Conservation (phyloP, 1,140 invertebrate species). For the Chironomus striatipennis region DNA sequence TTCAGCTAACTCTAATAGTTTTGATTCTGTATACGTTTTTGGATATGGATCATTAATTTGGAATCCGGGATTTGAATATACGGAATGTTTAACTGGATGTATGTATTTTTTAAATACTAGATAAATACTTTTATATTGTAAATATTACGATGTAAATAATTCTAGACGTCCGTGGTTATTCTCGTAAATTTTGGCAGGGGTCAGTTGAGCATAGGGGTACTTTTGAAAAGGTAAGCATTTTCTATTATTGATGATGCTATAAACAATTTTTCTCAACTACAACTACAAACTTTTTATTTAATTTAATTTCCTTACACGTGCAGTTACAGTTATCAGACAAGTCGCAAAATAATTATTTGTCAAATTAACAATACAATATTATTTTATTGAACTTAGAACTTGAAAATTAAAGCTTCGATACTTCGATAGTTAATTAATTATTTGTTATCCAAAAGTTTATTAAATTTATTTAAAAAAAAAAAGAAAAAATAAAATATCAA, state of each 20-base stretch:
- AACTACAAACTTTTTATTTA: too few relatives aligned
- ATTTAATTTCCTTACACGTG: background rate
- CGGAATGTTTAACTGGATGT: constrained; percentile 59
- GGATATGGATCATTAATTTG: constrained; percentile 74
- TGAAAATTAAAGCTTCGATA: too few relatives aligned
- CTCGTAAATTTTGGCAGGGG: constrained; percentile 78
- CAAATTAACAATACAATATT: background rate
- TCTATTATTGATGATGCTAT: background rate
- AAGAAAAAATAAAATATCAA: too few relatives aligned
- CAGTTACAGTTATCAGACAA: background rate
- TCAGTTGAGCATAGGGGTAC: constrained; percentile 74
- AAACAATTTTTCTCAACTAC: background rate
- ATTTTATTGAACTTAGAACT: background rate
- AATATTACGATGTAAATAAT: background rate
- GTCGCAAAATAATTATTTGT: background rate
- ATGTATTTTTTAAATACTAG: too few relatives aligned
- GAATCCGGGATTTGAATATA: constrained; percentile 74
- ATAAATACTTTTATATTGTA: background rate
- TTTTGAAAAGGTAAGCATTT: constrained; percentile 55
- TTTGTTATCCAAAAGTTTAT: too few relatives aligned
- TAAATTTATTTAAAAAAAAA: too few relatives aligned
- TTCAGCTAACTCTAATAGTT: background rate
- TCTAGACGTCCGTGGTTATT: constrained; percentile 50
- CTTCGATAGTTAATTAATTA: too few relatives aligned
- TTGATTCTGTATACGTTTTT: background rate